A percentile compares a stretch with the other conserved stretches of the same genome.
Evolutionary conservation across 2,113 vertebrate species (phyloP).

Genomic region (Lampris incognitus): DNA sequence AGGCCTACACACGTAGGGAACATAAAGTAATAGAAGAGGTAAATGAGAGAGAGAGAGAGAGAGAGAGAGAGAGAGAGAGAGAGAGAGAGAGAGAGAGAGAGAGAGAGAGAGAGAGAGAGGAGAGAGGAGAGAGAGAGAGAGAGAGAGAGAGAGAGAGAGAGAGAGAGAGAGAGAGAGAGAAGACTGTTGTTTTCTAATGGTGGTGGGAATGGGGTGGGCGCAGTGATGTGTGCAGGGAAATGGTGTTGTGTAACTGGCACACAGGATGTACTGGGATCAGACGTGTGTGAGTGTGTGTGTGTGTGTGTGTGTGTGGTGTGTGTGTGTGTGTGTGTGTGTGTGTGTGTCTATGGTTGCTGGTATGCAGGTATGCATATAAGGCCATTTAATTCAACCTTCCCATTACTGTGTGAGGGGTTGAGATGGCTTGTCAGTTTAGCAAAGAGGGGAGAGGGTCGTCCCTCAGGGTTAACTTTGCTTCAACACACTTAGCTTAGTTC

Average conservation of each 20-base stretch:
- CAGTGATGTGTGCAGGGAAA: constrained; percentile 3
- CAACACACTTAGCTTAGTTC: constrained; percentile 52
- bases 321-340: no score
- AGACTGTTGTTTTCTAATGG: constrained; percentile 29
- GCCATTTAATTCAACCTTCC: no score
- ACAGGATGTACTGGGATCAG: constrained; percentile 50
- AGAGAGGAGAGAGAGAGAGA: not conserved
- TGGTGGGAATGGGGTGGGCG: constrained; percentile 15
- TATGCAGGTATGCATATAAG: no score
- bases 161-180: constrained; percentile 8
- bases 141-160: not conserved
- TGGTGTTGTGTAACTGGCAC: constrained; percentile 70
- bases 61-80: constrained; percentile 1
- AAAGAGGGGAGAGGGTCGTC: constrained; percentile 31
- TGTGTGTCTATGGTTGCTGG: no score
- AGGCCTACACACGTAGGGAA: constrained; percentile 12
- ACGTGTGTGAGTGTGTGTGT: constrained; percentile 34
- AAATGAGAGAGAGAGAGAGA: not conserved
- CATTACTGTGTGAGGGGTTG: constrained; percentile 9
- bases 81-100: constrained; percentile 6
- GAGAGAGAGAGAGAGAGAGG: constrained; percentile 15
- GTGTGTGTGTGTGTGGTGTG: not conserved
- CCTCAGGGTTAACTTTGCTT: constrained; percentile 10
- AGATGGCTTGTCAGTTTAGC: constrained; percentile 36
- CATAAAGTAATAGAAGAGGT: not conserved